phyloP scores from a whole-genome alignment of 2,113 vertebrate species.

The Natator depressus region DNA sequence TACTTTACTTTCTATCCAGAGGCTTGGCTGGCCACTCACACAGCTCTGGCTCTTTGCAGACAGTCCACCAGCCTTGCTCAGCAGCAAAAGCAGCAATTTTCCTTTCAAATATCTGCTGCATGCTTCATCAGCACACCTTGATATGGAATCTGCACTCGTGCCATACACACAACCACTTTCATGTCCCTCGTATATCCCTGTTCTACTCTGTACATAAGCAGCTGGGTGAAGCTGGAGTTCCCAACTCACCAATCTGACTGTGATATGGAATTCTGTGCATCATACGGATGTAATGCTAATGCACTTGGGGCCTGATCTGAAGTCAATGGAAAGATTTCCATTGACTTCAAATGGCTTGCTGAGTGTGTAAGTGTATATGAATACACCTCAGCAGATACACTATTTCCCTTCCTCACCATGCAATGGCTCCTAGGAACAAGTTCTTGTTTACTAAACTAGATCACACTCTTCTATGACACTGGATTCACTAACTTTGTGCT shows the following conservation, averaged over 20 bases:
- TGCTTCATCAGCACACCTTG: rapidly evolving
- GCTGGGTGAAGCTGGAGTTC: not conserved
- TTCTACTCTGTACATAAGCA: not conserved
- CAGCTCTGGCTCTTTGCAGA: not conserved
- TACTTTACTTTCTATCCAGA: not conserved
- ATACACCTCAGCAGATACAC: not conserved
- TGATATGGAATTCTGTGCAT: not conserved
- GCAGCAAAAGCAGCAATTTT: not conserved
- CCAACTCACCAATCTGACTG: not conserved
- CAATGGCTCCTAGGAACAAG: not conserved
- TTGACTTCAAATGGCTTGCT: not conserved
- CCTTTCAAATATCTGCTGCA: rapidly evolving
- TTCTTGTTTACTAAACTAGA: not conserved
- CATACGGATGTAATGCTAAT: rapidly evolving
- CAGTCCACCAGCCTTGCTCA: not conserved
- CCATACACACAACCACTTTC: not conserved
- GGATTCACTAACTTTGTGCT: not conserved
- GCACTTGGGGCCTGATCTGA: not conserved
- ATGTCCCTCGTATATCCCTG: not conserved
- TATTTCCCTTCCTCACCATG: not conserved
- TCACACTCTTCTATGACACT: not conserved
- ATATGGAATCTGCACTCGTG: not conserved
- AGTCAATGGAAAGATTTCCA: not conserved
- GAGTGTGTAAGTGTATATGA: not conserved
- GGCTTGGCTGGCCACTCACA: not conserved